Evolutionary conservation across 1,140 invertebrate genomes (phyloP).

Genomic region (Meloidogyne chitwoodi): DNA sequence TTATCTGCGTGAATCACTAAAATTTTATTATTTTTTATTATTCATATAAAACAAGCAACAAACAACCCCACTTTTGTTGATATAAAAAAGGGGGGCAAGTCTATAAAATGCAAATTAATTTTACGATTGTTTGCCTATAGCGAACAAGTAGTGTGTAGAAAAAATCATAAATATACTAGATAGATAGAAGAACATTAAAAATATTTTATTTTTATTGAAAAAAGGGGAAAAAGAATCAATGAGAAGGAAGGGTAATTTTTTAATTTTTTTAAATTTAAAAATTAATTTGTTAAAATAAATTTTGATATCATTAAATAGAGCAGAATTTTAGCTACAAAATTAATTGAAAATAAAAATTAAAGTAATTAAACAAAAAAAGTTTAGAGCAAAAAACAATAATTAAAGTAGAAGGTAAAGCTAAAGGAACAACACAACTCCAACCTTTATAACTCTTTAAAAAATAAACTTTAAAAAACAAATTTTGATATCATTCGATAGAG

Average conservation of each 20-base stretch:
- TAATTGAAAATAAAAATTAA: neutral
- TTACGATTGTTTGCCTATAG: constrained; percentile 25
- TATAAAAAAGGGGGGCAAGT: constrained; percentile 5
- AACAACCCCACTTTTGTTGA: neutral
- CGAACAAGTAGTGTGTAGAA: neutral
- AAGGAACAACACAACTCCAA: too few relatives aligned
- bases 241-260: neutral
- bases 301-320: neutral
- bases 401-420: too few relatives aligned
- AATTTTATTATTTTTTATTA: neutral
- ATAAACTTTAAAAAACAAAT: neutral
- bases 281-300: neutral
- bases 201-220: neutral
- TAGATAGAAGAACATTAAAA: neutral
- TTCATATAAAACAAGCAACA: neutral
- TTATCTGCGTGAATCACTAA: neutral
- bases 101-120: constrained; percentile 27
- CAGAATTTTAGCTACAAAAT: neutral
- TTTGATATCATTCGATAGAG: neutral
- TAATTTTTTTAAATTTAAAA: neutral
- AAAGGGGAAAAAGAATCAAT: neutral
- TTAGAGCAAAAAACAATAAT: neutral
- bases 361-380: neutral
- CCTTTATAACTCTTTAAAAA: neutral
- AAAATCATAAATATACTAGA: neutral